Conservation (phyloP, 2,113 vertebrate species). For the Galbula dea region DNA sequence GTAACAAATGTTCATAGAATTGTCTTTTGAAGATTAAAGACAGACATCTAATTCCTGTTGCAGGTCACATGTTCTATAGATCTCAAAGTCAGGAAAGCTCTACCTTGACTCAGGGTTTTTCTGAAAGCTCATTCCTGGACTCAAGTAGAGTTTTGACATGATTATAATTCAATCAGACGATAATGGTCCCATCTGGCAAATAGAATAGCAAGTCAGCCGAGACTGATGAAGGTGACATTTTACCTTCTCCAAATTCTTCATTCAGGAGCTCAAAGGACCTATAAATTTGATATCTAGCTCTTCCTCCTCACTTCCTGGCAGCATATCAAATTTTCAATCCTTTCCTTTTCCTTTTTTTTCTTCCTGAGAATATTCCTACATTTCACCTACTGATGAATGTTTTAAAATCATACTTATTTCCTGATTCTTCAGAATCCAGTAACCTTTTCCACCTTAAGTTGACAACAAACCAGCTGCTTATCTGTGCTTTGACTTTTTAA, state of each 20-base stretch:
- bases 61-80: background rate
- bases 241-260: constrained; percentile 44
- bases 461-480: background rate
- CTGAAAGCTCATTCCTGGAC: constrained; percentile 41
- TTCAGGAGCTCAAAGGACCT: constrained; percentile 18
- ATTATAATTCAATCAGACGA: constrained; percentile 47
- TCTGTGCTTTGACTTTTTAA: background rate
- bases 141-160: constrained; percentile 26
- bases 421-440: background rate
- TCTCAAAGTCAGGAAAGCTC: constrained; percentile 14
- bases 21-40: background rate
- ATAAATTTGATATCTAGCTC: constrained; percentile 47
- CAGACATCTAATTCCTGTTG: background rate
- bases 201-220: constrained; percentile 36
- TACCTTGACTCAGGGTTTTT: constrained; percentile 22
- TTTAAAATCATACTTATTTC: background rate
- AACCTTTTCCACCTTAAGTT: background rate
- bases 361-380: background rate
- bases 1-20: background rate
- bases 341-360: background rate
- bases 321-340: background rate
- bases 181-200: constrained; percentile 51
- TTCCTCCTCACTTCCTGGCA: background rate
- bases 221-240: constrained; percentile 61
- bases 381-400: background rate